Base-by-base conservation (phyloP, 2,888 invertebrate species). In the Nomada fabriciana region DNA sequence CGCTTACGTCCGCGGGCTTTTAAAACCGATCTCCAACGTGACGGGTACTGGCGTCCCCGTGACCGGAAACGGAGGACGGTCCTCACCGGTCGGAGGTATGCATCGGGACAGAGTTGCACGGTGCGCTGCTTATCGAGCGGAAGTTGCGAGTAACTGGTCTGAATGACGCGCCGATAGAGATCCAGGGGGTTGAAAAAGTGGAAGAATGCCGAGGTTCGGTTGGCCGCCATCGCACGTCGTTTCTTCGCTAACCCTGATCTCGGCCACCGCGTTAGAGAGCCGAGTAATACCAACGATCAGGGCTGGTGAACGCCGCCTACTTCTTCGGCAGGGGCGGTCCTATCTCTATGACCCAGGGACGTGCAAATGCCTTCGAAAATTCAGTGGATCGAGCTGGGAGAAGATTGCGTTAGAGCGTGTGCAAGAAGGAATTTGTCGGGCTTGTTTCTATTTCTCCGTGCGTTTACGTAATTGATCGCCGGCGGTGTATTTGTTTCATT, bases 321-420 rank as follows among this genome's bases (percentile, higher is more conserved):
- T 91, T 89, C 89, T 89, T 91, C 88, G 86, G 79, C 89, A 90
- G 90, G 88, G 91, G 91, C 92, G 92, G 91, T 92, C 91, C 91
- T 91, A 91, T 87, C 88, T 89, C 92, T 92, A 91, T 91, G 90
- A 91, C 83, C 85, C 91, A 91, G 91, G 91, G 84, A 86, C 91
- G 91, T 91, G 88, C 81, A 76, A 75, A 82, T 82, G 80, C 60
- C 61, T 68, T 68, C 74, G 61, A 84, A 76, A 76, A 79, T 72
- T 80, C 59, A 20, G 47, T 43, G 60, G 71, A 89, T 89, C 88
- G 86, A 77, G 70, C 89, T 85, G 36, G 13, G 11, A 47, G 23
- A 42, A 42, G 65, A 60, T 65, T 61, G 25, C 9, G 5, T 23
- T 2, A 2, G 13, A 0, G n/a, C 23, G 13, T 25, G 2, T 13